phyloP scores from a whole-genome alignment of 2,888 invertebrate genomes.

The Plagodis dolabraria region DNA sequence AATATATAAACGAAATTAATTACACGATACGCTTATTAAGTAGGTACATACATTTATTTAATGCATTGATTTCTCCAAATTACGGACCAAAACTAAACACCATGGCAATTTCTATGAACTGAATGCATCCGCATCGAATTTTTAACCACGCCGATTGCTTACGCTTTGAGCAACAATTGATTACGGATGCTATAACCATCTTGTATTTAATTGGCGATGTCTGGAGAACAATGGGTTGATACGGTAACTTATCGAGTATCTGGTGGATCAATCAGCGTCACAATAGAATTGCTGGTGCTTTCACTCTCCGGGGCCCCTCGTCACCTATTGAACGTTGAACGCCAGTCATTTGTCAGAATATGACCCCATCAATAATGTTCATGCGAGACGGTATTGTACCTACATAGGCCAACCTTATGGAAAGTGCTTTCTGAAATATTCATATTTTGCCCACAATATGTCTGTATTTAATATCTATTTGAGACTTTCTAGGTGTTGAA shows the following conservation, averaged over 20 bases:
- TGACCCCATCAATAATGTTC: conserved; percentile 59
- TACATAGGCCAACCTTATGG: neutral
- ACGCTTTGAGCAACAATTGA: conserved; percentile 38
- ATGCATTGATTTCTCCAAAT: conserved; percentile 13
- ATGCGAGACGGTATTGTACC: conserved; percentile 48
- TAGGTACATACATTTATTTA: neutral
- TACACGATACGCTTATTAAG: neutral
- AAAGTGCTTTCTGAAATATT: too few species aligned
- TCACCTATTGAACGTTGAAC: conserved; percentile 50
- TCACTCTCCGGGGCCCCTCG: conserved; percentile 48
- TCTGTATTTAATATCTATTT: too few species aligned
- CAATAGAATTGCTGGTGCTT: conserved; percentile 71
- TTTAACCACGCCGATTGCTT: conserved; percentile 29
- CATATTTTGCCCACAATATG: too few species aligned
- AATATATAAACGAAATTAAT: conserved; percentile 1
- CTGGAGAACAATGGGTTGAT: conserved; percentile 70
- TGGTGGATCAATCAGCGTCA: conserved; percentile 64
- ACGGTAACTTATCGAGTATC: conserved; percentile 60
- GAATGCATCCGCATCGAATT: conserved; percentile 33
- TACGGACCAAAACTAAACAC: conserved; percentile 7
- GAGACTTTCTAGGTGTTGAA: too few species aligned
- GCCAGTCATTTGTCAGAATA: conserved; percentile 57
- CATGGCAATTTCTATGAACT: conserved; percentile 12
- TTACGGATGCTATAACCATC: conserved; percentile 45
- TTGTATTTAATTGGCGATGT: conserved; percentile 56